Base-by-base conservation (phyloP, 2,888 invertebrate species). In the Macrostomum cliftonense region DNA sequence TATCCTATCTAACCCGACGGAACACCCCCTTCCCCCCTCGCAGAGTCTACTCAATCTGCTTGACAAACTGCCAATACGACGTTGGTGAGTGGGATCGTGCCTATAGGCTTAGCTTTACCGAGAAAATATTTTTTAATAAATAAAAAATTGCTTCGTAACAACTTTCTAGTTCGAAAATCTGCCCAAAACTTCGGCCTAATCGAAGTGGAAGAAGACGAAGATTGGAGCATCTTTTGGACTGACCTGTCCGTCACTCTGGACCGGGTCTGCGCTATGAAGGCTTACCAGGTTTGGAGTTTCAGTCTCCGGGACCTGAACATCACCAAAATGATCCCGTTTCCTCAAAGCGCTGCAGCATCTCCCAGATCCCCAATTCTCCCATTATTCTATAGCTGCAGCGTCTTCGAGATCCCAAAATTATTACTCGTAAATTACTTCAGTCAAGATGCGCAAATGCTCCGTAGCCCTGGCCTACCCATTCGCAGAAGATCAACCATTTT, bases 181-280 rank as follows among this genome's bases (percentile, higher is more conserved):
- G 77, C 81, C 1, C 73, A 76, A 52, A 77, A 78, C 54, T 79
- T 79, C 62, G 80, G 79, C 1, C 81, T 81, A 75, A 76, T 78
- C 52, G 81, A 82, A 65, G 83, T 83, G 0, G 75, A 77, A 1
- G 84, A 84, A 57, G 77, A 78, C 44, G 83, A 83, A 51, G 77
- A 79, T 47, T 89, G 88, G 88, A 83, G 84, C 65, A 77, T 89
- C 55, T 82, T 81, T 62, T 89, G 88, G 88, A 83, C 83, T 0
- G 88, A 88, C 65, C 77, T 81, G 61, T 81, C 83, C 56, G 80
- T 88, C 17, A 81, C 84, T 12, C 77, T 85, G 1, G 86, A 87
- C 61, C 71, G 82, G 47, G 84, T 82, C 43, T 86, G 86, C 69
- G 83, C 83, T 59, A 84, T 89, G 85, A 86, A 84, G 69, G 76